Evolutionary conservation across 1,140 invertebrate species (phyloP), one percentile per base, ranked within the genome.

Genomic region (Zaprionus inermis): DNA sequence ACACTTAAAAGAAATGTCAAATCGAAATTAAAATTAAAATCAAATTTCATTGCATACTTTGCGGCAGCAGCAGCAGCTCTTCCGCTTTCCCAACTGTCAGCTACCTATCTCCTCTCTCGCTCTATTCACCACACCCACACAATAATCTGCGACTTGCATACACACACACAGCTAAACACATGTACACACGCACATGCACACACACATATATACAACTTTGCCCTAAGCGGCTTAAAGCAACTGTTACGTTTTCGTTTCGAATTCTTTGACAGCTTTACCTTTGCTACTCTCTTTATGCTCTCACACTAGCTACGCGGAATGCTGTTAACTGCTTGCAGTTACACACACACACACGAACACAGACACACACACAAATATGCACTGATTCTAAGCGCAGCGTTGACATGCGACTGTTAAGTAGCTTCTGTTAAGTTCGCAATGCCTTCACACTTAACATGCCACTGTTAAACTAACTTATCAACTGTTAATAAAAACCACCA

Each of bases 291-390:
- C 58, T 71, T 64, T 64, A 55, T 71, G n/a, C 66, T 52, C 59
- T 57, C 12, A 22, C 28, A 38, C 49, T 22, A 70, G 66, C 52
- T 32, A 73, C 56, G 56, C 57, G 70, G 67, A 75, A 70, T 75
- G 72, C 72, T 46, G 67, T 75, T 75, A 75, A 60, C 56, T 74
- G 36, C 66, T 65, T 72, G 57, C 71, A 73, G 64, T 71, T 64
- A 57, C 16, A 49, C 51, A 55, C 16, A 56, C 11, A 54, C 12
- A 52, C 11, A 59, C 28, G n/a, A n/a, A 46, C n/a, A 10, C 58
- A 34, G 30, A 51, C 55, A 36, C n/a, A 11, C 58, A 34, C 55
- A 51, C 55, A 0, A 12, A 46, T 14, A 28, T 30, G 9, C 57
- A 60, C 28, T 64, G 34, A 34, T 36, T 30, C 30, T 16, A 34